Evolutionary conservation across 2,113 vertebrate species (phyloP), one percentile per base, ranked within the genome.

Genomic region (Elanus axillaris): DNA sequence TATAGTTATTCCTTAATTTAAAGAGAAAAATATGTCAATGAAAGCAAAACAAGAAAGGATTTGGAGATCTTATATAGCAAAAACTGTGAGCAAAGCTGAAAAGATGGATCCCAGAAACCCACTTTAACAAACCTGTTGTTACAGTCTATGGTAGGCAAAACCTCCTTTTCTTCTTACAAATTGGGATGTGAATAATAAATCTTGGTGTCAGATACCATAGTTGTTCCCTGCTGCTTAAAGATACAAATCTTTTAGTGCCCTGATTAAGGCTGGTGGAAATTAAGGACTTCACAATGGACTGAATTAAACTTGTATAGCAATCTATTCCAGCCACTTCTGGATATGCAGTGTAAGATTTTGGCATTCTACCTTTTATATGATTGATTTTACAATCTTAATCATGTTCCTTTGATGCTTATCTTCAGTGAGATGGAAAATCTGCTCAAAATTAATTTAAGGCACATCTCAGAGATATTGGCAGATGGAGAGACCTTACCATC

Each of bases 361-460:
- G 72, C 86, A 88, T 91, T 77, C 32, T 74, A 50, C 45, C n/a
- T 90, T 92, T 86, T 86, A 48, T 16, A 25, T 92, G 90, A 93
- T 90, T 92, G 86, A 82, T 83, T 92, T 94, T 92, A 77, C n/a
- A 77, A 66, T 53, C 75, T 84, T 84, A 91, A 91, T 66, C 45
- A 69, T 25, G 17, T 69, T 95, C 59, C 50, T 95, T 86, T 86
- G 63, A 82, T 62, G 42, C 45, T 94, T 92, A 80, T 92, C 94
- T 88, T 92, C 86, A 80, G 42, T 66, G 72, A 96, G 72, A 86
- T 66, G 50, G 79, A 90, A 95, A 96, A 86, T 90, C 58, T 91
- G 31, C 63, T 80, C 62, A 83, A 73, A 94, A 92, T 85, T 90
- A 97, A 64, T 93, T 94, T 74, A 92, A 67, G 94, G 20, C 36